A percentile compares a stretch with the other conserved stretches of the same genome.
phyloP scores from a whole-genome alignment of 2,888 invertebrate genomes.

The Brenthis hecate region DNA sequence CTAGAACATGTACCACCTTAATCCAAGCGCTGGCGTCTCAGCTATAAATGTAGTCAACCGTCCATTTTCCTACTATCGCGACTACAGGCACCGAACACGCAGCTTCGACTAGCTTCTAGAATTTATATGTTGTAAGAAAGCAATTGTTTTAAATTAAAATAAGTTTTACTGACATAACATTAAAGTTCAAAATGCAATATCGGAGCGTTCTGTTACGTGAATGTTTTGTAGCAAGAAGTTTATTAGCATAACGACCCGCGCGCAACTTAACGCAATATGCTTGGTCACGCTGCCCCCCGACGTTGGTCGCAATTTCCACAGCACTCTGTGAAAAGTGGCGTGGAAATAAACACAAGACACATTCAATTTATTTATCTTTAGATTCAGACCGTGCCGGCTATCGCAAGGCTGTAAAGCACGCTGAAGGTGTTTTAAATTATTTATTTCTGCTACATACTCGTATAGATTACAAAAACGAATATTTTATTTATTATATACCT shows the following conservation, averaged over 20 bases:
- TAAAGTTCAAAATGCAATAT: slow-evolving; percentile 44
- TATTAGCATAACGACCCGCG: slow-evolving; percentile 79
- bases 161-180: neutral
- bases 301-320: slow-evolving; percentile 77
- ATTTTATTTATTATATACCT: neutral
- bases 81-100: slow-evolving; percentile 72
- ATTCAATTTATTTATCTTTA: slow-evolving; percentile 34
- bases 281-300: slow-evolving; percentile 79
- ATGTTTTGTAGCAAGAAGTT: slow-evolving; percentile 45
- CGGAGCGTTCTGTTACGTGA: slow-evolving; percentile 22
- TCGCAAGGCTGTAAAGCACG: slow-evolving; percentile 6
- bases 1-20: slow-evolving; percentile 67
- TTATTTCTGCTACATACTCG: neutral
- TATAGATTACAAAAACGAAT: neutral
- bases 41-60: slow-evolving; percentile 81
- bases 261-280: slow-evolving; percentile 81
- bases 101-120: slow-evolving; percentile 49
- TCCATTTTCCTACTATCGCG: slow-evolving; percentile 79
- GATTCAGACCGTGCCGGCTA: slow-evolving; percentile 26
- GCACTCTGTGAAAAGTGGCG: slow-evolving; percentile 66
- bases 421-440: neutral
- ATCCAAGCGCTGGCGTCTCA: slow-evolving; percentile 70
- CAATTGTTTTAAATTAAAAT: slow-evolving; percentile 17
- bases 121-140: slow-evolving; percentile 44
- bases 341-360: slow-evolving; percentile 35